Base-by-base conservation (phyloP, 2,113 vertebrate species). In the Dasyornis broadbenti region DNA sequence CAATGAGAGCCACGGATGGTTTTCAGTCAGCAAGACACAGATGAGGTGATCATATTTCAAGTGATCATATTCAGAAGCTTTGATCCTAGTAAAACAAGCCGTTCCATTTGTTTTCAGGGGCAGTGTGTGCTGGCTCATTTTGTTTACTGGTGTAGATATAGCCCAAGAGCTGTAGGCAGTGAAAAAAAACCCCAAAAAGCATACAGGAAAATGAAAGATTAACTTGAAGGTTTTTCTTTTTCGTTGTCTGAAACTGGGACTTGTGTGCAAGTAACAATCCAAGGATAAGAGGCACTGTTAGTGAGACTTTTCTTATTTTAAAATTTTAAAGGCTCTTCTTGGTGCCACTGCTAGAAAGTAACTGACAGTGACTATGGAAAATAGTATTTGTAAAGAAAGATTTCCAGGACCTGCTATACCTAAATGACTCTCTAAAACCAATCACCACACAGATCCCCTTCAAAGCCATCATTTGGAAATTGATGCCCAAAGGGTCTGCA, bases 1-100 rank as follows among this genome's bases (percentile, higher is more conserved):
- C 40, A 49, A 27, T 0, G 0, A 57, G 16, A 83, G n/a, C 53
- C 40, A 69, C 24, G 10, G 30, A 3, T 6, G 4, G 6, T 65
- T 86, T 79, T 61, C 31, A 60, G 14, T 53, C 11, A 15, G 3
- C 47, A 78, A 54, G 39, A 47, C 15, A 64, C 26, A 53, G 27
- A 15, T 63, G 26, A 65, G 10, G 11, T 23, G 80, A 47, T 24
- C 6, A 11, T 65, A 22, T 40, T 85, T 65, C 9, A 5, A 6
- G 5, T 15, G n/a, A n/a, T n/a, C n/a, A n/a, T n/a, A n/a, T n/a
- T n/a, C n/a, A 40, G 28, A 31, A 80, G 69, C 39, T 83, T 33
- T 65, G 13, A 15, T n/a, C 30, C 18, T 50, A 42, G 22, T 40
- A 53, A 57, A 45, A 50, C 4, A 83, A 86, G 8, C 33, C 11